A percentile compares a stretch with the other conserved stretches of the same genome.
Evolutionary conservation across 2,113 vertebrate species (phyloP).

Genomic region (Notothenia rossii): DNA sequence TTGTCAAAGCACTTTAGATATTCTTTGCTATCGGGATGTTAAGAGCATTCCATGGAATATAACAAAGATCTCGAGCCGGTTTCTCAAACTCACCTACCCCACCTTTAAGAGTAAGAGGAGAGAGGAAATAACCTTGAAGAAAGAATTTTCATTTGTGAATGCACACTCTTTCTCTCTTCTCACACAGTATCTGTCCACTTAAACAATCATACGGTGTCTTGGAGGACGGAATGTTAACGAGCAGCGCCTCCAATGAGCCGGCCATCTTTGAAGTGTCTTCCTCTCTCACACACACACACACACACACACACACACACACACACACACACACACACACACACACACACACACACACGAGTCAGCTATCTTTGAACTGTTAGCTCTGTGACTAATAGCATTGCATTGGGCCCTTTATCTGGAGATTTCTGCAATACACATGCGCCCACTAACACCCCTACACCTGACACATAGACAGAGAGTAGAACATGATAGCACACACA

Average conservation of each 20-base stretch:
- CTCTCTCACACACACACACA: slow-evolving; percentile 29
- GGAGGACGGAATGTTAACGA: slow-evolving; percentile 64
- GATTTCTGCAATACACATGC: slow-evolving; percentile 40
- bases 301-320: slow-evolving; percentile 42
- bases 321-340: no score
- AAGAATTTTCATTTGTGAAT: slow-evolving; percentile 36
- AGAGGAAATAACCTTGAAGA: slow-evolving; percentile 57
- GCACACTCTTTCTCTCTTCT: not conserved
- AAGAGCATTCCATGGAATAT: no score
- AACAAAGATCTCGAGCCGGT: no score
- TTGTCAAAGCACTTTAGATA: no score
- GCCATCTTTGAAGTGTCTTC: slow-evolving; percentile 66
- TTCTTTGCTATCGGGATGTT: no score
- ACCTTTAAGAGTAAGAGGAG: slow-evolving; percentile 14
- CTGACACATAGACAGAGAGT: not conserved
- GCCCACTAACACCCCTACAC: not conserved
- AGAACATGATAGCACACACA: not conserved
- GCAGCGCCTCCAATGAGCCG: slow-evolving; percentile 45
- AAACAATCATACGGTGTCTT: slow-evolving; percentile 59
- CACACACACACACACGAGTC: slow-evolving; percentile 65
- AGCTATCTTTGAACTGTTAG: slow-evolving; percentile 63
- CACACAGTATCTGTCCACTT: slow-evolving; percentile 37
- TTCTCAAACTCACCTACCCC: no score
- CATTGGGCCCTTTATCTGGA: slow-evolving; percentile 62
- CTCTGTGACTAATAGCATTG: slow-evolving; percentile 70